Base-by-base conservation (phyloP, 2,888 invertebrate genomes). In the Mycogona germanica region DNA sequence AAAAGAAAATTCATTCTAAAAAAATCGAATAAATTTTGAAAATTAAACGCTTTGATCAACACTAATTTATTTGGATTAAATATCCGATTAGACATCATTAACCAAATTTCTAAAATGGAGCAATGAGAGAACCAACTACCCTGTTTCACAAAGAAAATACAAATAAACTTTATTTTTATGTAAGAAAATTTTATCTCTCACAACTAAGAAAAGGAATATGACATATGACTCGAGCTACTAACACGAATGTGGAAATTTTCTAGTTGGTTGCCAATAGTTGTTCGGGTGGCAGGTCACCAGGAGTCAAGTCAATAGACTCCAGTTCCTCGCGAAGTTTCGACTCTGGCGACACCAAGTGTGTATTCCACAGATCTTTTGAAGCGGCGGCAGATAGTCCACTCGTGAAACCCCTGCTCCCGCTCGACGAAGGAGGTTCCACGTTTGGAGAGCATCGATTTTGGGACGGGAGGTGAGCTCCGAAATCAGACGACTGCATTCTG, bases 261-360 rank as follows among this genome's bases (percentile, higher is more conserved):
- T 19, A 47, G 30, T 29, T 51, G 3, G 25, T 51, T 7, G 35
- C 51, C 42, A 51, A 41, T 1, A 51, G 28, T 23, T 51, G 37
- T 17, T 51, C 51, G 14, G 51, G 51, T 14, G 51, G 51, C 51
- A 51, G 29, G 26, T 51, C 51, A 1, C 51, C 51, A 40, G 51
- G 51, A 5, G 51, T 51, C 41, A 51, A n/a, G 42, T 51, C 51
- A 17, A 51, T 51, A 9, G 51, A 40, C 14, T 51, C 41, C 51
- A 51, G 35, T 17, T 37, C 51, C n/a, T 51, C 37, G n/a, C 51
- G 14, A 23, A 51, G 2, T 41, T 51, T 51, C 3, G 51, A 40
- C 19, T 51, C 51, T 1, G 51, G n/a, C 19, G 41, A 12, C n/a
- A 12, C 19, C 9, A 41, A 19, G 17, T 19, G 17, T 4, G n/a